Conservation (phyloP, 2,888 invertebrate genomes). For the Lymantria monacha region DNA sequence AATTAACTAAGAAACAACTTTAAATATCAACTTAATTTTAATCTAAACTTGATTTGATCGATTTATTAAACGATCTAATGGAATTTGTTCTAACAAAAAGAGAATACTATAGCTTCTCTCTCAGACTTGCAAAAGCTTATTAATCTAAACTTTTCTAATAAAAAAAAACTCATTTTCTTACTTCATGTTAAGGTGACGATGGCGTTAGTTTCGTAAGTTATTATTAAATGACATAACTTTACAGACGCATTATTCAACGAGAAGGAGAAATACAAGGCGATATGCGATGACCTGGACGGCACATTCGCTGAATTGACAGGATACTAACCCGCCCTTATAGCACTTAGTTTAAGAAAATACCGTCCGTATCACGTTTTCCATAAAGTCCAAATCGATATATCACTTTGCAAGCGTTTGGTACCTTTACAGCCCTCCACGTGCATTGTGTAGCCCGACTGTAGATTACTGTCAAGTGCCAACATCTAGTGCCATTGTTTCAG, state of each 20-base stretch:
- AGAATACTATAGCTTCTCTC: conserved; percentile 59
- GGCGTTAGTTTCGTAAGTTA: conserved; percentile 40
- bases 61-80: neutral
- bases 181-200: conserved; percentile 14
- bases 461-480: conserved; percentile 13
- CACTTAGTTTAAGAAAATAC: conserved; percentile 67
- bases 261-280: conserved; percentile 98
- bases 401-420: conserved; percentile 21
- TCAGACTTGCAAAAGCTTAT: conserved; percentile 40
- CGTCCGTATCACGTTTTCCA: conserved; percentile 49
- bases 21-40: too few relatives aligned
- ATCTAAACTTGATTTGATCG: too few relatives aligned
- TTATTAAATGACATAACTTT: conserved; percentile 77
- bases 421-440: conserved; percentile 13
- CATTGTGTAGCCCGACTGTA: conserved; percentile 27
- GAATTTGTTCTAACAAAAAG: conserved; percentile 49
- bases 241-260: conserved; percentile 92
- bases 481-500: conserved; percentile 25
- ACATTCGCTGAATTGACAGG: conserved; percentile 98
- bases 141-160: conserved; percentile 50
- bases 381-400: conserved; percentile 48
- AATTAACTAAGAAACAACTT: too few relatives aligned
- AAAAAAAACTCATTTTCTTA: conserved; percentile 28
- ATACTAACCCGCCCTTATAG: conserved; percentile 87
- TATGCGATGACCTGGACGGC: conserved; percentile 98